A percentile compares a stretch with the other conserved stretches of the same genome.
phyloP scores from a whole-genome alignment of 92 coral and sea anemone species.

The Epizoanthus stellaris region DNA sequence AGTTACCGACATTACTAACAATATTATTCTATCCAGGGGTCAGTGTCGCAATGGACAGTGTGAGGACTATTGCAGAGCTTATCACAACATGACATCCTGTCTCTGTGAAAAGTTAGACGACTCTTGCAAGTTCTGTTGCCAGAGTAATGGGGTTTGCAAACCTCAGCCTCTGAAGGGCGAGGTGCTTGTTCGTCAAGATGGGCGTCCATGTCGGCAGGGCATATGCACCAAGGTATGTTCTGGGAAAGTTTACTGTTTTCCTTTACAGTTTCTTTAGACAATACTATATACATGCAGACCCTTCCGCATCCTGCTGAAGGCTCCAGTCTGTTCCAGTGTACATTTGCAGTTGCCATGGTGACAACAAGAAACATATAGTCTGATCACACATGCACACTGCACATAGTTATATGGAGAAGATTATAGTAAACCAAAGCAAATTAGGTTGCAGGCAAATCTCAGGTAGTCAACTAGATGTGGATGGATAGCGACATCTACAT shows the following conservation, averaged over 20 bases:
- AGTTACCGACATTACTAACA: no score
- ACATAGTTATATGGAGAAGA: neutral
- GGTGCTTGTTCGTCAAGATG: slow-evolving; percentile 52
- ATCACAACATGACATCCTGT: slow-evolving; percentile 69
- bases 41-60: slow-evolving; percentile 80
- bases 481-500: no score
- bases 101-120: slow-evolving; percentile 67
- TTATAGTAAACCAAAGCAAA: no score
- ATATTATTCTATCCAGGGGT: slow-evolving; percentile 61
- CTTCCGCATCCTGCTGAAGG: no score
- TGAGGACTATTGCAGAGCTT: slow-evolving; percentile 73
- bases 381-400: neutral
- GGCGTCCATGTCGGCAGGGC: slow-evolving; percentile 81
- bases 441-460: no score
- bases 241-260: neutral
- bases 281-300: no score
- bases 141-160: slow-evolving; percentile 46
- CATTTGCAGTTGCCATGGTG: no score
- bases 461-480: no score
- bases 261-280: neutral
- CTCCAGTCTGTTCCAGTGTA: neutral
- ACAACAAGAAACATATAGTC: neutral
- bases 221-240: slow-evolving; percentile 67
- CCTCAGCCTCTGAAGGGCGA: slow-evolving; percentile 57
- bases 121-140: slow-evolving; percentile 90